Base-by-base conservation (phyloP, 1,140 invertebrate species). In the Drosophila auraria region DNA sequence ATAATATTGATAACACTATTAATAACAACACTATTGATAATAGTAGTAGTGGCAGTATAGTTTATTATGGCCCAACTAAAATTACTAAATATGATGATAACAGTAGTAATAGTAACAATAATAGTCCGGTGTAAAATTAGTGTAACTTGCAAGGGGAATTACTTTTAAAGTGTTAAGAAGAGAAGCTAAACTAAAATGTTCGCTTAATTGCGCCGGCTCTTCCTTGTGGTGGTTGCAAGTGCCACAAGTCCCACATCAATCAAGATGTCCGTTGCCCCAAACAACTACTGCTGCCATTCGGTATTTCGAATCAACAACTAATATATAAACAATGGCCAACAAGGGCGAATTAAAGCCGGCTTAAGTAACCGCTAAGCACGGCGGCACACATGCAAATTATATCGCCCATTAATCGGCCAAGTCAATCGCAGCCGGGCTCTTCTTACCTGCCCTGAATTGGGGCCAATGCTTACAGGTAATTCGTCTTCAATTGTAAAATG, bases 241-340 rank as follows among this genome's bases (percentile, higher is more conserved):
- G 82, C 82, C 79, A 53, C 86, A 90, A 90, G 82, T 90, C 86
- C 86, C 86, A 90, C 79, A 86, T 86, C 79, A 90, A 89, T 90
- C 86, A 90, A 74, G 84, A 54, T 64, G 78, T 79, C 65, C 69
- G 69, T 76, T 68, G 64, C 53, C 51, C 65, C 9, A 30, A 44
- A 56, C 73, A 73, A 61, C 53, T 53, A 51, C 58, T 25, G 23
- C 11, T 57, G 25, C 54, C 15, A 40, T 57, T 57, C 40, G 20
- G 36, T 25, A 57, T 40, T 57, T 17, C 63, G 11, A 36, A 66
- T 63, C 64, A 71, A 59, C 63, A 72, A 69, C 59, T 72, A 65
- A 58, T 58, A 54, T 54, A 56, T 33, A 27, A 61, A 81, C 57
- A 79, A 76, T 38, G 36, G 33, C 38, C 33, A 80, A 57, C 44